Evolutionary conservation across 2,797 vertebrate genomes (phyloP), one percentile per base, ranked within the genome.

Genomic region (Rallus crepitans): DNA sequence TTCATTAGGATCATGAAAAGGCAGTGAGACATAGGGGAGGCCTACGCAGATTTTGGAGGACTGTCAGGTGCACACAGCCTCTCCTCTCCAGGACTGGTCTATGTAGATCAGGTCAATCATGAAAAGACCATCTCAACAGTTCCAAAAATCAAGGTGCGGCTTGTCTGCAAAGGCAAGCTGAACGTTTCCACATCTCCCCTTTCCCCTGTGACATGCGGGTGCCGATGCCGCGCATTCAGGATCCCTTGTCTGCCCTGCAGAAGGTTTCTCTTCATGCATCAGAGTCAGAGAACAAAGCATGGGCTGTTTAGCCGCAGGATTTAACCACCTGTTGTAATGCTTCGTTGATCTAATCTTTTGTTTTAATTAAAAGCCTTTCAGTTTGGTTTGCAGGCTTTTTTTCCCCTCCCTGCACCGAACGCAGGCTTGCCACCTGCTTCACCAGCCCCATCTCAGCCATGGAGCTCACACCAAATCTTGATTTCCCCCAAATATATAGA

Each of bases 281-380:
- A 92, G 92, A 75, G 80, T 82, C 0, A 0, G 70, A 96, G 92
- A 97, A 97, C 96, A 97, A 96, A 97, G 96, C 78, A 27, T 0
- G 8, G 89, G 68, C 81, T 95, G 84, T 90, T 95, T 92, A 63
- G 88, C 95, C 53, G 9, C 45, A 65, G 92, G 96, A 93, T 93
- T 88, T 92, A 94, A 87, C 71, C 85, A 95, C 93, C 96, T 96
- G 90, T 89, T 95, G 88, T 91, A 96, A 94, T 90, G 73, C 82
- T 50, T 75, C 0, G 17, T 89, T 95, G 94, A 94, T 97, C 87
- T 96, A 91, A 96, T 96, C 87, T 93, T 89, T 77, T 77, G 56
- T 79, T 88, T 94, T 95, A 97, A 96, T 96, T 97, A 97, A 96
- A 95, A 96, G 90, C 56, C 76, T 91, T 90, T 91, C 82, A 50